These are phyloP conservation scores for Julus scandinavius DNA, from an alignment of 2,888 invertebrate species.

Conservation along the genomic window DNA sequence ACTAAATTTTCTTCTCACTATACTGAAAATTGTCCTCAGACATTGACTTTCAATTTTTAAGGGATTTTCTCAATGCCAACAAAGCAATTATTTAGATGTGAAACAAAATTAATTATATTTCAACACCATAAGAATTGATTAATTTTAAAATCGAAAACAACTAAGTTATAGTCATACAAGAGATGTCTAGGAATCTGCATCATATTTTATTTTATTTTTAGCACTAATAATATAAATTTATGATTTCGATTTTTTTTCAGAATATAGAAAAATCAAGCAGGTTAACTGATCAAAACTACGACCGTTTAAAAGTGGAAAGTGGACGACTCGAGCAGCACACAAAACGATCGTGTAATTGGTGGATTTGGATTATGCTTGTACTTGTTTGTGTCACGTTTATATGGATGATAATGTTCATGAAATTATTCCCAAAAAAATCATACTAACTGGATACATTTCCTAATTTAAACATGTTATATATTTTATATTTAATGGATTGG, in stretches of 20 bases:
- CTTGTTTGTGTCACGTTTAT: slow-evolving; percentile 88
- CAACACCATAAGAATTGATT: too few species aligned
- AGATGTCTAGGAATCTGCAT: too few species aligned
- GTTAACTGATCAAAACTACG: slow-evolving; percentile 81
- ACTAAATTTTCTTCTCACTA: too few species aligned
- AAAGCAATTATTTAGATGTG: too few species aligned
- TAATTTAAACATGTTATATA: not conserved
- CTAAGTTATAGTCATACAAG: too few species aligned
- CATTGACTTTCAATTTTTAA: too few species aligned
- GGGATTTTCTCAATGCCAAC: too few species aligned
- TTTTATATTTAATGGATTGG: not conserved
- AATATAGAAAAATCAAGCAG: slow-evolving; percentile 77
- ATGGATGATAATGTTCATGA: slow-evolving; percentile 94
- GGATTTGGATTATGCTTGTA: slow-evolving; percentile 92
- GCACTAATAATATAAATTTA: too few species aligned
- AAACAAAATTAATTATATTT: too few species aligned
- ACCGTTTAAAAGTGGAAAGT: slow-evolving; percentile 81
- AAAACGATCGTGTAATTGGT: slow-evolving; percentile 89
- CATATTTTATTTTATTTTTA: too few species aligned
- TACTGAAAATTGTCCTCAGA: too few species aligned
- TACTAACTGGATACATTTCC: not conserved
- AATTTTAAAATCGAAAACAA: too few species aligned
- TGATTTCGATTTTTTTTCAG: not conserved
- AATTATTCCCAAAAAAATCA: slow-evolving; percentile 80
- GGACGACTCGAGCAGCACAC: slow-evolving; percentile 86